phyloP scores from a whole-genome alignment of 2,797 vertebrate genomes.

The Phalanger gymnotis region DNA sequence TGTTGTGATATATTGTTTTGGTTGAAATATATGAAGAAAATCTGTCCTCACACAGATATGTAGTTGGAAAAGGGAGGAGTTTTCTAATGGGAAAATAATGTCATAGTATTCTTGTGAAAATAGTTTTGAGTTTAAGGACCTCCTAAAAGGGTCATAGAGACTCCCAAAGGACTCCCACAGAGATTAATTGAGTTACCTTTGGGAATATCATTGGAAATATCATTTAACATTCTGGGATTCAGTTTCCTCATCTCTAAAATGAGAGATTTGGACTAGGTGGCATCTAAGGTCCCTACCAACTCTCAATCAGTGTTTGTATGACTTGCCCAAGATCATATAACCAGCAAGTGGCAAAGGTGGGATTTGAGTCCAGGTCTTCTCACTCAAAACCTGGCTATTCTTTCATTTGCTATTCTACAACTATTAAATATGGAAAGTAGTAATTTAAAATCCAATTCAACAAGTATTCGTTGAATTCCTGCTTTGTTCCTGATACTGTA shows the following conservation, averaged over 20 bases:
- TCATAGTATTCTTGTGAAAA: not conserved
- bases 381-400: not conserved
- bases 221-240: not conserved
- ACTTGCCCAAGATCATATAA: not conserved
- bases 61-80: not conserved
- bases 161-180: not conserved
- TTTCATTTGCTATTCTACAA: slow-evolving; percentile 14
- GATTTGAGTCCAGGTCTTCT: not conserved
- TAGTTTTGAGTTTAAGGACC: not conserved
- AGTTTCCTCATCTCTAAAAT: not conserved
- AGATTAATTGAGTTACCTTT: not conserved
- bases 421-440: not conserved
- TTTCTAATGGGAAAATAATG: not conserved
- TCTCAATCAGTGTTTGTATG: not conserved
- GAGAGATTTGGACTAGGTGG: not conserved
- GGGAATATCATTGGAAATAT: not conserved
- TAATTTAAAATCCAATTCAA: slow-evolving; percentile 5
- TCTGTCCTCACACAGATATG: too few relatives aligned
- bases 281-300: not conserved
- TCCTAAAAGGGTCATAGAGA: not conserved
- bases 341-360: not conserved
- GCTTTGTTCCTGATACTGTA: slow-evolving; percentile 6
- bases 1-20: not conserved
- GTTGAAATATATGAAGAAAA: not conserved
- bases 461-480: slow-evolving; percentile 1